Evolutionary conservation across 2,888 invertebrate genomes (phyloP), one percentile per base, ranked within the genome.

Genomic region (Blera fallax): DNA sequence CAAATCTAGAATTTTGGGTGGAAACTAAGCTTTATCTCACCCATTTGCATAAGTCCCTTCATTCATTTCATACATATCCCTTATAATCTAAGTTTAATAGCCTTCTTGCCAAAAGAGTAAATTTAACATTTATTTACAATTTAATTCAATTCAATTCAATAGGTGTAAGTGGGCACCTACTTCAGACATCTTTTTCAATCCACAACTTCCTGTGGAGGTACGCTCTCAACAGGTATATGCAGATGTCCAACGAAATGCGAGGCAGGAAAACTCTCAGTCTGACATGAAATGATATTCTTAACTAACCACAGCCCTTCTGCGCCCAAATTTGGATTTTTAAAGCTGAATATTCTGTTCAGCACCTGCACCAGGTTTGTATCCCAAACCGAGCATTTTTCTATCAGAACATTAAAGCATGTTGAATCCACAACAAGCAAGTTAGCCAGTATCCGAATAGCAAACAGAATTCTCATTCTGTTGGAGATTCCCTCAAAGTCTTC

Each of bases 301-400:
- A 91, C 48, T 32, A 91, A 45, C 82, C 89, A 90, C 60, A 91
- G 62, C 0, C 87, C 29, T 18, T 91, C 89, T 16, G 3, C n/a
- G 0, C 74, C 88, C 6, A 91, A 45, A 8, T 32, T 7, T 0
- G 18, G 3, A 45, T 90, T 82, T 0, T 58, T 83, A 18, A 89
- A 74, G 0, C 67, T 87, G 77, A 91, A 91, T 1, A 91, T 76
- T 29, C 79, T 87, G 67, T 91, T 91, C 0, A 91, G 74, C 0
- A 87, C 11, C 3, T 56, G 18, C 0, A 87, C 50, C 16, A 91
- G 34, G n/a, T 87, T 88, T 7, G 87, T 88, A 10, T 87, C 80
- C 88, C 88, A 89, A 11, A 74, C 83, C 4, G 43, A 27, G 1
- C 87, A 79, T 24, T 88, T 54, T 64, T 88, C 88, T 24, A 87